Conservation (phyloP, 2,888 invertebrate genomes). For the Dorcus parallelipipedus region DNA sequence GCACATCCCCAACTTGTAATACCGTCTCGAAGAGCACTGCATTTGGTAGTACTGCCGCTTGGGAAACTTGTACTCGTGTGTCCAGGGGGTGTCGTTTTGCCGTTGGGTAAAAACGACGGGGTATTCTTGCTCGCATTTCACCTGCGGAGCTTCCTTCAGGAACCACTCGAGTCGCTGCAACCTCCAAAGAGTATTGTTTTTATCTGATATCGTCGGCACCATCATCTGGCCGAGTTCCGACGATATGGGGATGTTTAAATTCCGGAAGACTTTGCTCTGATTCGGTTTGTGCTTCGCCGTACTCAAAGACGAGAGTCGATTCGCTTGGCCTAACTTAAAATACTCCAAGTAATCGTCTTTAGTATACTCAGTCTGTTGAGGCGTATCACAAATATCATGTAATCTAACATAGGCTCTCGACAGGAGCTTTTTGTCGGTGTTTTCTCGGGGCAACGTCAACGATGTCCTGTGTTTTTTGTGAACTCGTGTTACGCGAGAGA, state of each 20-base stretch:
- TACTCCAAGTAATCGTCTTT: conserved; percentile 30
- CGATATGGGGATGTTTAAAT: conserved; percentile 36
- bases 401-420: conserved; percentile 17
- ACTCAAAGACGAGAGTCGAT: neutral
- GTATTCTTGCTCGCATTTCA: conserved; percentile 10
- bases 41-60: conserved; percentile 29
- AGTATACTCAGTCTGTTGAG: conserved; percentile 5
- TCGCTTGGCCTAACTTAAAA: conserved; percentile 20
- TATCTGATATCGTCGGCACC: conserved; percentile 8
- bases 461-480: no score
- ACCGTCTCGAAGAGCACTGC: conserved; percentile 16
- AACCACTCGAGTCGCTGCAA: conserved; percentile 35
- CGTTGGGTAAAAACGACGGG: neutral
- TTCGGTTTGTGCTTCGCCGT: neutral
- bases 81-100: neutral
- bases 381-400: conserved; percentile 18
- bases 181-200: conserved; percentile 11
- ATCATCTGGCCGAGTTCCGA: conserved; percentile 37
- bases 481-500: no score
- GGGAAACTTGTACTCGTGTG: conserved; percentile 27
- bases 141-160: conserved; percentile 25
- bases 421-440: no score
- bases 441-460: no score
- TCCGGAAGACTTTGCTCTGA: conserved; percentile 22
- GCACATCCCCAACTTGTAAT: conserved; percentile 10